These are phyloP conservation scores for Archivesica marissinica DNA, from an alignment of 1,140 invertebrate genomes.

Conservation along the genomic window DNA sequence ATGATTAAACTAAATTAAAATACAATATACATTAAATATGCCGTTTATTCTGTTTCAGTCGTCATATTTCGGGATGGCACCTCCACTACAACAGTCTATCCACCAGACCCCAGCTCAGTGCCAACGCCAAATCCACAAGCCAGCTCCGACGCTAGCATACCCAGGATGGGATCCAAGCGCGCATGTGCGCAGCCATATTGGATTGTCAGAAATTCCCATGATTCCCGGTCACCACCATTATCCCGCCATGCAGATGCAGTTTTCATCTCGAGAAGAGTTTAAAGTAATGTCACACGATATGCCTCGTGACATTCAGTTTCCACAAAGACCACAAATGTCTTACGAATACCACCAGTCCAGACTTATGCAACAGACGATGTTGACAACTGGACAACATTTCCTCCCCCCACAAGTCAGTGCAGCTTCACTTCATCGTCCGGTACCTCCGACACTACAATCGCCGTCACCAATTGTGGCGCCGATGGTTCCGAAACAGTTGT, in stretches of 20 bases:
- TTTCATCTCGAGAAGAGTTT: conserved; percentile 31
- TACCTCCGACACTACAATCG: conserved; percentile 21
- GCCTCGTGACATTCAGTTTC: background rate
- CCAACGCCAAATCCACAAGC: conserved; percentile 53
- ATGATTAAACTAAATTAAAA: background rate
- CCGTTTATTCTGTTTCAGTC: conserved; percentile 33
- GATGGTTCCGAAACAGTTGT: conserved; percentile 62
- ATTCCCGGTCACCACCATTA: background rate
- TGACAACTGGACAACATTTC: conserved; percentile 54
- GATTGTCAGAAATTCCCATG: background rate
- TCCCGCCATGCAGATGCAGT: conserved; percentile 40
- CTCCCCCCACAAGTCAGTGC: background rate
- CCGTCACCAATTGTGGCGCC: conserved; percentile 12
- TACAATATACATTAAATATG: too few species aligned
- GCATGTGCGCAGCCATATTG: background rate
- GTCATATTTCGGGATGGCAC: conserved; percentile 6
- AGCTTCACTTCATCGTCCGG: background rate
- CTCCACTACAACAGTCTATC: background rate
- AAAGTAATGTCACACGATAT: conserved; percentile 17
- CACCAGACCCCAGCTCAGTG: conserved; percentile 14
- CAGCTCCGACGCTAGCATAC: conserved; percentile 37
- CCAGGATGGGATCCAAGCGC: conserved; percentile 42
- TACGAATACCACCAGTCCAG: conserved; percentile 64
- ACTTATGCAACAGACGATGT: conserved; percentile 62
- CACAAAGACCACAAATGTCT: conserved; percentile 28